Conservation (phyloP, 2,113 vertebrate species). For the Leptobrachium leishanense region DNA sequence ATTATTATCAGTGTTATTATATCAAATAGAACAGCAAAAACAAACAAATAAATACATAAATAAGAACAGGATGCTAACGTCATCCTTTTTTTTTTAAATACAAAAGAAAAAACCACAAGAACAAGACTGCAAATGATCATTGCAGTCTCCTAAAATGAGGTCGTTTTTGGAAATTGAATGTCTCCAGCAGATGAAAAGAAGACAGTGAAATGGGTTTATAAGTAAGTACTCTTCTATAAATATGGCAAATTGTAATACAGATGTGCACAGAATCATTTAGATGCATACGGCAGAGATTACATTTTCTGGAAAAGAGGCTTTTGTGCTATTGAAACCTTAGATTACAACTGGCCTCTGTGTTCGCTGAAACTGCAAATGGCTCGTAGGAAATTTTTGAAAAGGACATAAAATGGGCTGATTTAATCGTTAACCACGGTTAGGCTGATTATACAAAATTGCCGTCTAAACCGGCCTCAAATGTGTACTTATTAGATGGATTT, state of each 20-base stretch:
- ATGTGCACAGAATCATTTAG: constrained; percentile 44
- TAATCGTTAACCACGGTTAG: constrained; percentile 18
- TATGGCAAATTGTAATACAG: constrained; percentile 43
- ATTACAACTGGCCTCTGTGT: constrained; percentile 12
- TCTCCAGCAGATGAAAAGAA: constrained; percentile 22
- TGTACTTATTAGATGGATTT: constrained; percentile 23
- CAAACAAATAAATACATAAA: too few relatives aligned
- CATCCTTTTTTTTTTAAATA: too few relatives aligned
- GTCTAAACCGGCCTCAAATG: constrained; percentile 26
- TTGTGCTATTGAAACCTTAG: constrained; percentile 41
- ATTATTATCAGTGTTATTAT: too few relatives aligned
- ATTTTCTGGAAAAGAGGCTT: constrained; percentile 32
- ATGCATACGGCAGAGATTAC: constrained; percentile 47
- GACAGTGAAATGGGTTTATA: constrained; percentile 37
- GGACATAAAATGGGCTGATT: constrained; percentile 32
- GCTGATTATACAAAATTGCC: constrained; percentile 33
- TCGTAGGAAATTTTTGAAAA: constrained; percentile 26
- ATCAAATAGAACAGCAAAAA: too few relatives aligned
- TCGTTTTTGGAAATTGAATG: constrained; percentile 28
- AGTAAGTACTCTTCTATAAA: constrained; percentile 37
- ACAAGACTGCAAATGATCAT: constrained; percentile 25
- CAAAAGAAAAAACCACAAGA: not conserved
- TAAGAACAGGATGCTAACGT: too few relatives aligned
- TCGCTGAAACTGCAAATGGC: constrained; percentile 36
- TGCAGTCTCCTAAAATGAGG: constrained; percentile 13